Evolutionary conservation across 2,113 vertebrate genomes (phyloP), one percentile per base, ranked within the genome.

Genomic region (Tachysurus fulvidraco): DNA sequence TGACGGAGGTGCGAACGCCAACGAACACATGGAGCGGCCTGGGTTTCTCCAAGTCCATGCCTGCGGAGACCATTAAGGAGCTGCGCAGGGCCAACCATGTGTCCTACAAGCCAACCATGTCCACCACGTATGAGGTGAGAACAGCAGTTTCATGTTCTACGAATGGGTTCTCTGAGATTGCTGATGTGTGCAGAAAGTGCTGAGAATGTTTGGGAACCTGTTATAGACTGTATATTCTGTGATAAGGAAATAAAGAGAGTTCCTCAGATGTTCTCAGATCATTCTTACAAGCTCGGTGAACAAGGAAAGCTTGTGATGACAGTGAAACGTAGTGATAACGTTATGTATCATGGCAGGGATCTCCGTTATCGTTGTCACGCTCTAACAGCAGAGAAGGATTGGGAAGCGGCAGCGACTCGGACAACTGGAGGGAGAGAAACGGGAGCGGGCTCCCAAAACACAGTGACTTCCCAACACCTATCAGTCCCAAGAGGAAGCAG

Each of bases 61-160:
- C 98, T 25, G 98, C 98, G 0, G 98, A 99, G 92, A 99, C 98
- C 25, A 99, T 99, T 92, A 99, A 99, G 92, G 98, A 99, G 88
- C 92, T 99, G 85, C 95, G 98, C 86, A 93, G 98, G 88, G 97
- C 98, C 0, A 98, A 99, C 89, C 98, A 99, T 0, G 96, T 98
- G 2, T 92, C 97, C 0, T 99, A 99, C 92, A 99, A 98, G 86
- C 98, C 98, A 88, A 85, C 65, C 19, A 90, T 90, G 87, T 87
- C 85, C 62, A 90, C 89, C 62, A 90, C 87, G 4, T 90, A 90
- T 36, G 89, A 90, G 87, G 89, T 90, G 67, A 84, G 81, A 17
- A 65, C 59, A 78, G 23, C 8, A 12, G n/a, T 36, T 55, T 11
- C 21, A 41, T 83, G 50, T 67, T 55, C 41, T 8, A 46, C 25